Percentiles rank a stretch among this genome's conserved stretches.
These are phyloP conservation scores for Typhlomys cinereus DNA, from an alignment of 2,113 vertebrate genomes.

Conservation along the genomic window DNA sequence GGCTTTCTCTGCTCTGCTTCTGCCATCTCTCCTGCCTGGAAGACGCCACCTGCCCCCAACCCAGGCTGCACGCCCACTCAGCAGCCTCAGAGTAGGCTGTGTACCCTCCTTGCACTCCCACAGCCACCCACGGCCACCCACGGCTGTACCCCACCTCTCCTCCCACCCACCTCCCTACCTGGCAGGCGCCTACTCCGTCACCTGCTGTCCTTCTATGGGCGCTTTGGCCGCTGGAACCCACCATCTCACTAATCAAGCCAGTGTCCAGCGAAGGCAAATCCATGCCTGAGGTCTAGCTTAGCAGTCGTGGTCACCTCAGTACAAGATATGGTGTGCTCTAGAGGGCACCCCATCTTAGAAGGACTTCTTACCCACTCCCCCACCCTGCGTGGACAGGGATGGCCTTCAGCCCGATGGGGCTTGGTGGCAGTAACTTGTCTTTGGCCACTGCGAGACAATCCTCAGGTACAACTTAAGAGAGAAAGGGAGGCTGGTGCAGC, in stretches of 20 bases:
- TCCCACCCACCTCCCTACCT: neutral
- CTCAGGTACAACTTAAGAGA: too few relatives aligned
- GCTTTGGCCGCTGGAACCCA: neutral
- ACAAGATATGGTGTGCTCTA: neutral
- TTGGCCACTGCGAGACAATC: too few relatives aligned
- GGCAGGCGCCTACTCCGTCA: neutral
- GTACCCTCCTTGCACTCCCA: neutral
- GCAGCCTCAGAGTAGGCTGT: neutral
- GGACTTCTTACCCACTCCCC: neutral
- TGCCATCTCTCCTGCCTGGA: accelerated
- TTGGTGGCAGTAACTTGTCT: too few relatives aligned
- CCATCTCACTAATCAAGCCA: neutral
- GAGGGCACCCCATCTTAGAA: neutral
- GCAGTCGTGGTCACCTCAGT: neutral
- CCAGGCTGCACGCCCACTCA: neutral
- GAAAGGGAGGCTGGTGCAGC: too few relatives aligned
- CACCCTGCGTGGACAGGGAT: neutral
- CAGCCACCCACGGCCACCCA: too few relatives aligned
- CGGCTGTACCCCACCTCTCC: too few relatives aligned
- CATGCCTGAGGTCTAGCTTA: neutral
- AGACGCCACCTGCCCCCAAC: too few relatives aligned
- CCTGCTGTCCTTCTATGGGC: neutral
- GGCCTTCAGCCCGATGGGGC: neutral
- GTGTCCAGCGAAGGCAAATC: neutral
- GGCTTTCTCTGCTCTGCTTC: neutral